These are phyloP conservation scores for Cyprinodon brontotheroides DNA, from an alignment of 2,113 vertebrate genomes.

Conservation along the genomic window DNA sequence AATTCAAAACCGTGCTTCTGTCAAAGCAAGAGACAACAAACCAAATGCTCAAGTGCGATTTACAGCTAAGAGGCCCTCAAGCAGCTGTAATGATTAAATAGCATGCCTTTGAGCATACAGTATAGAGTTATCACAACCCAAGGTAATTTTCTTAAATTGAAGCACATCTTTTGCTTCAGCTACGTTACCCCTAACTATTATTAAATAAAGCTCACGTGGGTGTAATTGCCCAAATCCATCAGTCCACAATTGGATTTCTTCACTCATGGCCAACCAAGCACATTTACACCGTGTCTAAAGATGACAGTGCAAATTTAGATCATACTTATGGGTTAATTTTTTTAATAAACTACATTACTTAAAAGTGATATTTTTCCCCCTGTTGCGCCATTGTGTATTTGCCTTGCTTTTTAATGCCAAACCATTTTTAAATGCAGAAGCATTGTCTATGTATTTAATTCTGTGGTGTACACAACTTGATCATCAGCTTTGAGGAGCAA, in stretches of 20 bases:
- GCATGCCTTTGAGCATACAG: constrained; percentile 24
- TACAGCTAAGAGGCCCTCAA: constrained; percentile 43
- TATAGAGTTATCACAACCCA: constrained; percentile 32
- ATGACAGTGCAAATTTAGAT: constrained; percentile 56
- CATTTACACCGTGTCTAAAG: constrained; percentile 24
- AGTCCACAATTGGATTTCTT: constrained; percentile 40
- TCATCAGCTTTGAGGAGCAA: no score
- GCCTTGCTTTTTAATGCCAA: background rate
- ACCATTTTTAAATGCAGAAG: background rate
- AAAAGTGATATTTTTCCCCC: constrained; percentile 22
- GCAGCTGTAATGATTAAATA: constrained; percentile 50
- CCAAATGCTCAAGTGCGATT: constrained; percentile 34
- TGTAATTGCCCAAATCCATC: constrained; percentile 63
- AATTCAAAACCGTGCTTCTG: constrained; percentile 27
- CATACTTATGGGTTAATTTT: constrained; percentile 25
- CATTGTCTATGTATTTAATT: no score
- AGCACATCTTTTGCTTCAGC: constrained; percentile 66
- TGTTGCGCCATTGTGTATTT: background rate
- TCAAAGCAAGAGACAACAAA: constrained; percentile 43
- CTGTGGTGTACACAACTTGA: background rate
- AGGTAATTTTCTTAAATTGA: constrained; percentile 45
- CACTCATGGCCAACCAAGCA: constrained; percentile 45
- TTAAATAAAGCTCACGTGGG: constrained; percentile 59
- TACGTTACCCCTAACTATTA: constrained; percentile 46
- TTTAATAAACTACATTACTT: constrained; percentile 15